phyloP scores from a whole-genome alignment of 1,140 invertebrate genomes.

The Drosophila insularis region DNA sequence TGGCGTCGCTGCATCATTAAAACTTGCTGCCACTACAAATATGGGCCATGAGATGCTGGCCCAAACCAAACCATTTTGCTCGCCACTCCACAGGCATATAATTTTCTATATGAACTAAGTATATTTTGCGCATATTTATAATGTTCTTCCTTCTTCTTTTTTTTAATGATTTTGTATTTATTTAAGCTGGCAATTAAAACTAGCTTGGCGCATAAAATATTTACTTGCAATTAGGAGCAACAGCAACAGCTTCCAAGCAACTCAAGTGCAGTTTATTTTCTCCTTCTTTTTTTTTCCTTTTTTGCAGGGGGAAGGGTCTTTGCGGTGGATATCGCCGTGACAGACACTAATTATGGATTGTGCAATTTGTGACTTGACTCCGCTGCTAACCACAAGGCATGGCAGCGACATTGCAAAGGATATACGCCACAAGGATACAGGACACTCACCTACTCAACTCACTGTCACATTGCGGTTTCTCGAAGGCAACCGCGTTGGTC shows the following conservation, averaged over 20 bases:
- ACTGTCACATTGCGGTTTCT: constrained; percentile 66
- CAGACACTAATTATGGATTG: constrained; percentile 80
- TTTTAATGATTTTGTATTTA: constrained; percentile 77
- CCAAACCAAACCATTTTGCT: not conserved
- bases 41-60: constrained; percentile 44
- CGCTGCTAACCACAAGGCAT: constrained; percentile 67
- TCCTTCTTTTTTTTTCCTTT: no score
- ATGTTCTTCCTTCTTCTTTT: constrained; percentile 13
- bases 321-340: constrained; percentile 52
- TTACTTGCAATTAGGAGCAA: constrained; percentile 74
- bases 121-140: constrained; percentile 25
- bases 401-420: constrained; percentile 38
- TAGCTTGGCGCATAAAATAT: constrained; percentile 73
- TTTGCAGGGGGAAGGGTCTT: constrained; percentile 5
- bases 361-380: constrained; percentile 76
- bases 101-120: constrained; percentile 43
- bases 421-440: constrained; percentile 39
- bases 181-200: constrained; percentile 77
- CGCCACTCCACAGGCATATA: constrained; percentile 23
- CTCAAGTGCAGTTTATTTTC: constrained; percentile 66
- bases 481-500: not conserved
- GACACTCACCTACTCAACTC: constrained; percentile 57
- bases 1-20: constrained; percentile 65
- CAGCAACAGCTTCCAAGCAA: constrained; percentile 38
- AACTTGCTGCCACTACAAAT: constrained; percentile 74